Conservation (phyloP, 2,888 invertebrate genomes). For the Ypsolopha sequella region DNA sequence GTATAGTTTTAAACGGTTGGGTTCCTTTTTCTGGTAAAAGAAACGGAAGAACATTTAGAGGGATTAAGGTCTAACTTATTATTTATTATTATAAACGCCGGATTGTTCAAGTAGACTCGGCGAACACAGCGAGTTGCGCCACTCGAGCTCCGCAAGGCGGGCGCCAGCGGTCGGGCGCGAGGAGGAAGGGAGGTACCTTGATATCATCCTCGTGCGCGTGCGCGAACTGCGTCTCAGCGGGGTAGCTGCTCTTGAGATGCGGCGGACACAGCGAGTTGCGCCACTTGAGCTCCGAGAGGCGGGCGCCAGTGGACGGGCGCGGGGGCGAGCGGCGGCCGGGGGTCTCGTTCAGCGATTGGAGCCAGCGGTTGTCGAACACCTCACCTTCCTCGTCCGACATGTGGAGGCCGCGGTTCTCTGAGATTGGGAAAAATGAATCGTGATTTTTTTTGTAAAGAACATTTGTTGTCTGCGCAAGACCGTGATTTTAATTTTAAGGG, state of each 20-base stretch:
- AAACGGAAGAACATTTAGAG: too few relatives aligned
- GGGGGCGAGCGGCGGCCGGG: conserved; percentile 47
- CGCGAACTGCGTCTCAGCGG: conserved; percentile 82
- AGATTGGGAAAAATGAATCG: too few relatives aligned
- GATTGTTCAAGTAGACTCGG: too few relatives aligned
- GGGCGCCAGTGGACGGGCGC: conserved; percentile 16
- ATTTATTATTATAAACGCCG: too few relatives aligned
- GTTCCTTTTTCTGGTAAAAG: too few relatives aligned
- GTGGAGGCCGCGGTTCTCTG: conserved; percentile 58
- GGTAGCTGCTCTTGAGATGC: conserved; percentile 87
- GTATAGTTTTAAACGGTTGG: too few relatives aligned
- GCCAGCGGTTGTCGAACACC: conserved; percentile 84
- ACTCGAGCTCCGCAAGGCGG: too few relatives aligned
- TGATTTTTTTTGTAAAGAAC: too few relatives aligned
- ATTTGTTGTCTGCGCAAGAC: conserved; percentile 4
- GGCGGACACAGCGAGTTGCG: conserved; percentile 88
- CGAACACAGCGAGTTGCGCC: too few relatives aligned
- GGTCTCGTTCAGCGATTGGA: conserved; percentile 75
- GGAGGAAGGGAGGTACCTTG: conserved; percentile 27
- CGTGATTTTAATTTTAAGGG: conserved; percentile 29
- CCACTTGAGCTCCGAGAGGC: conserved; percentile 79
- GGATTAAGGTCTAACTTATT: too few relatives aligned
- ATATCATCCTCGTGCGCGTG: conserved; percentile 51
- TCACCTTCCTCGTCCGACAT: conserved; percentile 92
- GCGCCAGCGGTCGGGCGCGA: too few relatives aligned